These are phyloP conservation scores for Osmoderma eremita DNA, from an alignment of 2,888 invertebrate genomes.

Conservation along the genomic window DNA sequence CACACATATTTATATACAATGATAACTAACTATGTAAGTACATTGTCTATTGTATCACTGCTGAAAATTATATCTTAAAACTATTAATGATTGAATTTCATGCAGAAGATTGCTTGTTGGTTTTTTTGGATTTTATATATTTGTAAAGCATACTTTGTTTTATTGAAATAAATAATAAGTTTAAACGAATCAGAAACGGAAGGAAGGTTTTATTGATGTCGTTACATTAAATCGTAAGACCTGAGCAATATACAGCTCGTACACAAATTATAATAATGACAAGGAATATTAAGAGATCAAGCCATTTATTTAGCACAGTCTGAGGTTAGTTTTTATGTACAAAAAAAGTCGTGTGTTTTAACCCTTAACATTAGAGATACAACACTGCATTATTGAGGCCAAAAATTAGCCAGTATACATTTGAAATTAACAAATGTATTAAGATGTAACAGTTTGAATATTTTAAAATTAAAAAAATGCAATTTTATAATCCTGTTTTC, in stretches of 20 bases:
- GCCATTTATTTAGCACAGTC: constrained; percentile 46
- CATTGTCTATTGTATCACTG: constrained; percentile 62
- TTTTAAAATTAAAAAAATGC: not conserved
- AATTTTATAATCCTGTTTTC: too few relatives aligned
- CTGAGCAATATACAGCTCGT: constrained; percentile 46
- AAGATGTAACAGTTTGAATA: too few relatives aligned
- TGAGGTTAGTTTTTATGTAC: constrained; percentile 45
- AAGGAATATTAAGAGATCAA: constrained; percentile 52
- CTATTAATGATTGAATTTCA: constrained; percentile 30
- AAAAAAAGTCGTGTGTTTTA: constrained; percentile 18
- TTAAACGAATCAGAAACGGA: constrained; percentile 38
- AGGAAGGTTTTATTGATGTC: constrained; percentile 45
- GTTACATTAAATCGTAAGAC: constrained; percentile 45
- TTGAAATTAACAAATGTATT: constrained; percentile 1
- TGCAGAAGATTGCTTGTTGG: constrained; percentile 47
- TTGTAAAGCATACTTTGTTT: constrained; percentile 42
- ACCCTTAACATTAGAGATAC: constrained; percentile 41
- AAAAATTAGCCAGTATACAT: constrained; percentile 2
- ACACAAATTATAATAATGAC: constrained; percentile 47
- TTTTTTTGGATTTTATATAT: constrained; percentile 13
- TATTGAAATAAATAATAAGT: constrained; percentile 43
- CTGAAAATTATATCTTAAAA: constrained; percentile 54
- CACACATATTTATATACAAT: constrained; percentile 24
- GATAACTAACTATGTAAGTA: constrained; percentile 48
- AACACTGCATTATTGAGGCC: constrained; percentile 42